Conservation (phyloP, 2,888 invertebrate species). For the Drosophila falleni region DNA sequence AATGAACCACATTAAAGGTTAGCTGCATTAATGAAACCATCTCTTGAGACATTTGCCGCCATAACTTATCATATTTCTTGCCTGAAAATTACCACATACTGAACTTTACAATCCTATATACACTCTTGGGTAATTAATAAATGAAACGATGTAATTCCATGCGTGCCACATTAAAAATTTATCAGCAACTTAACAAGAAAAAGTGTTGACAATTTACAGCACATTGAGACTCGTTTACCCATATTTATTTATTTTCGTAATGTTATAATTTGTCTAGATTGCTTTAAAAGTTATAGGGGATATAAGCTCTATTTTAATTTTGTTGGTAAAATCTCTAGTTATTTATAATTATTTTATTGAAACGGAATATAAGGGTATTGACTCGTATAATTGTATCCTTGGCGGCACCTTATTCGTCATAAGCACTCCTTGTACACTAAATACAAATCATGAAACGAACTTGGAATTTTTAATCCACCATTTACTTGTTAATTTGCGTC, state of each 20-base stretch:
- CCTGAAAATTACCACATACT: constrained; percentile 11
- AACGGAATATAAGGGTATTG: not conserved
- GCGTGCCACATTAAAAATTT: constrained; percentile 36
- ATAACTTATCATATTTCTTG: constrained; percentile 19
- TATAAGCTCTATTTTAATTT: not conserved
- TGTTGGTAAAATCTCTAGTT: not conserved
- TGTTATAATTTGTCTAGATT: not conserved
- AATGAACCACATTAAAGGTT: constrained; percentile 4
- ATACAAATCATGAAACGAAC: constrained; percentile 28
- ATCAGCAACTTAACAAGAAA: constrained; percentile 8
- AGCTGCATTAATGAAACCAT: constrained; percentile 4
- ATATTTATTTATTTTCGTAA: not conserved
- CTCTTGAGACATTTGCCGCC: not conserved
- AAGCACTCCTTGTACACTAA: constrained; percentile 23
- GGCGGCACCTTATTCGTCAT: constrained; percentile 13
- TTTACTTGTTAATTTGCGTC: constrained; percentile 40
- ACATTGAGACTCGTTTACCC: not conserved
- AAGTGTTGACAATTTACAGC: constrained; percentile 1
- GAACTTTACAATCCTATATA: constrained; percentile 3
- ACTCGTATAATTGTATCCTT: constrained; percentile 24
- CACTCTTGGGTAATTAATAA: constrained; percentile 26
- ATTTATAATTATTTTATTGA: not conserved
- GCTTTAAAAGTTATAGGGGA: not conserved
- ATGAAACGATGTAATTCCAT: constrained; percentile 42
- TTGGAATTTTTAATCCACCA: constrained; percentile 58